Evolutionary conservation across 2,797 vertebrate genomes (phyloP), one percentile per base, ranked within the genome.

Genomic region (Falco biarmicus): DNA sequence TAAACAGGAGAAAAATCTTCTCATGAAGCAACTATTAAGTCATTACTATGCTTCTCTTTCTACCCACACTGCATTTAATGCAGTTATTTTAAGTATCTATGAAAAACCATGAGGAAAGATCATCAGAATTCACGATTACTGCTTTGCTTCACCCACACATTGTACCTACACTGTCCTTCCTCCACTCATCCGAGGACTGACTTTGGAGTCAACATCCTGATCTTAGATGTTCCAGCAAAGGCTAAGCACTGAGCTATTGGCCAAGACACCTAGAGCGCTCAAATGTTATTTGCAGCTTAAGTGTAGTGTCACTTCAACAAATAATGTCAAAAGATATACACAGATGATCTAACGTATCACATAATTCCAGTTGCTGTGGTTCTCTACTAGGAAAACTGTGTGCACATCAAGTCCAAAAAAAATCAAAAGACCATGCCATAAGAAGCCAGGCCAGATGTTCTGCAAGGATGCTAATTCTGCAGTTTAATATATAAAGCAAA

Each of bases 21-120:
- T 63, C 47, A 65, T 41, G 64, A 80, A 71, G 76, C 48, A 92
- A 29, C 51, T 80, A 65, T 69, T 85, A 80, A 95, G 70, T 84
- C 76, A 93, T 88, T 95, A 86, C 47, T 32, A 66, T 74, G 76
- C 84, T 95, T 92, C 84, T 93, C 69, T 37, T 84, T 48, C 89
- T 90, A 86, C 93, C 87, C 80, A 95, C 89, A 92, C 73, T 80
- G 43, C 51, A 70, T 86, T 95, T 93, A 90, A 74, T 70, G 39
- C 50, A n/a, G 39, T 61, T 93, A 93, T 95, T 95, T 90, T 86
- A 90, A 80, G 89, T 26, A 4, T 41, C 47, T 66, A 82, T 84
- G 43, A 92, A 88, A 92, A 95, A 86, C 79, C 84, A 95, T 70
- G 64, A 93, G 54, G 34, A 88, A 50, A 90, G 77, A 80, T 96